These are phyloP conservation scores for Cantharis rufa DNA, from an alignment of 2,888 invertebrate genomes.

Conservation along the genomic window DNA sequence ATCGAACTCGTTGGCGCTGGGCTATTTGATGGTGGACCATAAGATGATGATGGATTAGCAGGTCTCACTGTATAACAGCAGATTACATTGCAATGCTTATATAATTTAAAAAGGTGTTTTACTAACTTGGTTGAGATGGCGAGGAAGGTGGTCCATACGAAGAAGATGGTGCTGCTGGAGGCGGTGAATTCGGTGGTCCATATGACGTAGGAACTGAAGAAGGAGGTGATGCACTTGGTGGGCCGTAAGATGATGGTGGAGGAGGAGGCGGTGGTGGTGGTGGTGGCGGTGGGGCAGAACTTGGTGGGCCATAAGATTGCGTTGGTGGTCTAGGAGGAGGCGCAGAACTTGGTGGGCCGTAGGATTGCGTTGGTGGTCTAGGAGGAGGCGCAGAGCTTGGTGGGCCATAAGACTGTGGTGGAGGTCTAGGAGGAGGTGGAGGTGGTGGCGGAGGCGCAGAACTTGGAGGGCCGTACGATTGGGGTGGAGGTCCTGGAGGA, in stretches of 20 bases:
- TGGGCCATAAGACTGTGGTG: conserved; percentile 17
- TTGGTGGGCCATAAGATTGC: conserved; percentile 49
- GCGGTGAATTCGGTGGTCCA: background rate
- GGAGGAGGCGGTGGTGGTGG: background rate
- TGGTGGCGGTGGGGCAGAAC: background rate
- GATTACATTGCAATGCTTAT: background rate
- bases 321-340: conserved; percentile 41
- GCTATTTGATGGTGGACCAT: background rate
- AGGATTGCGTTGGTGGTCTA: conserved; percentile 5
- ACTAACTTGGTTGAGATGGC: conserved; percentile 41
- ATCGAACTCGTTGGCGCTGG: background rate
- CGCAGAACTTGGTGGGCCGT: conserved; percentile 34
- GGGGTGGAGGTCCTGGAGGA: background rate
- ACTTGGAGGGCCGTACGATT: background rate
- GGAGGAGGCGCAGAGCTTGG: background rate
- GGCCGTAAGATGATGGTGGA: conserved; percentile 58
- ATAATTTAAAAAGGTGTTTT: background rate
- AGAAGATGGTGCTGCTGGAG: background rate
- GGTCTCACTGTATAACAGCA: background rate
- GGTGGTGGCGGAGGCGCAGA: conserved; percentile 36
- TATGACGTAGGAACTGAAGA: background rate
- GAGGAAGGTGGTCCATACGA: conserved; percentile 1
- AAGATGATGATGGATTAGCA: background rate
- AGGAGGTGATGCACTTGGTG: conserved; percentile 34
- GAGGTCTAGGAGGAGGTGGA: conserved; percentile 34